These are phyloP conservation scores for Arctocebus calabarensis DNA, from an alignment of 2,797 vertebrate genomes.

Conservation along the genomic window DNA sequence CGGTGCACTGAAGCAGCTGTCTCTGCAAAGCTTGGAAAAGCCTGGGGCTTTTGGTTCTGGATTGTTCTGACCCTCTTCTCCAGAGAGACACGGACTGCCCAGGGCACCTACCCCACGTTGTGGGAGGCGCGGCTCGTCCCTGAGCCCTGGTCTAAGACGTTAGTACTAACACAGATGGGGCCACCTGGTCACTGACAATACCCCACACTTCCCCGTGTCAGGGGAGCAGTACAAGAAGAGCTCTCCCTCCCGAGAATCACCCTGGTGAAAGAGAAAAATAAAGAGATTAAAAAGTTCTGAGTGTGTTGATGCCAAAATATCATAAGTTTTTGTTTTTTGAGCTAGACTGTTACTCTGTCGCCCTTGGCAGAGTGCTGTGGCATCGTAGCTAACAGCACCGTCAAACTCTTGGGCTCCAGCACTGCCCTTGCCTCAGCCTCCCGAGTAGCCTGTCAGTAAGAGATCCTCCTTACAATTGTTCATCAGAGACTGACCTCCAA, in stretches of 20 bases:
- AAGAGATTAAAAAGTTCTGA: background rate
- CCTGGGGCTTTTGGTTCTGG: background rate
- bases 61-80: background rate
- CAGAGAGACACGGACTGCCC: background rate
- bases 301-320: background rate
- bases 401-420: too few relatives aligned
- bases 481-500: background rate
- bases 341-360: too few relatives aligned
- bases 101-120: too few relatives aligned
- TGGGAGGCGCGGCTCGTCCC: background rate
- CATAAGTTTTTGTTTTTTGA: background rate
- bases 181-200: background rate
- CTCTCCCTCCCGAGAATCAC: background rate
- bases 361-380: too few relatives aligned
- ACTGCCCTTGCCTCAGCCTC: too few relatives aligned
- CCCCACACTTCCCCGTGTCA: background rate
- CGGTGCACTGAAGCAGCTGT: too few relatives aligned
- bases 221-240: background rate
- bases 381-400: too few relatives aligned
- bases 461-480: background rate
- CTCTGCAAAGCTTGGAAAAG: background rate
- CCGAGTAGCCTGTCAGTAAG: background rate
- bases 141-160: background rate
- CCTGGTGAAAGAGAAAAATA: background rate
- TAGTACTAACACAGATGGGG: background rate